Conservation (phyloP, 2,888 invertebrate genomes). For the Magallana nippona region DNA sequence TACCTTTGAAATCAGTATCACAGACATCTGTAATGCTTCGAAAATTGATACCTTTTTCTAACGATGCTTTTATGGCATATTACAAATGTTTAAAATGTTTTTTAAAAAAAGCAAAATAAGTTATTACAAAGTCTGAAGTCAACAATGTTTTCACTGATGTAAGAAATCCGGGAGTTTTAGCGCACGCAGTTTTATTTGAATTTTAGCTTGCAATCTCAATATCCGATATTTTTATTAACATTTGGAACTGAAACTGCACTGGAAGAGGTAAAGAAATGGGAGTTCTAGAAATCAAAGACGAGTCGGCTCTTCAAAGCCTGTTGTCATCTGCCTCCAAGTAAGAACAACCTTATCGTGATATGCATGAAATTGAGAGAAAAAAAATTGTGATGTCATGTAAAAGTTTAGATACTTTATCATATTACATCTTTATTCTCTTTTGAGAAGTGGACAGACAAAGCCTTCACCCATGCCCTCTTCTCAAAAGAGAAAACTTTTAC, state of each 20-base stretch:
- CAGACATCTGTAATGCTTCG: too few species aligned
- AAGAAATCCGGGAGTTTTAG: not conserved
- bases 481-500: too few species aligned
- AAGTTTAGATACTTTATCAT: too few species aligned
- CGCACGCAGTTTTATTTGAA: not conserved
- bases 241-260: not conserved
- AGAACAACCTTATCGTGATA: not conserved
- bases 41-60: too few species aligned
- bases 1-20: too few species aligned
- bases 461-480: too few species aligned
- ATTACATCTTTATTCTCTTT: too few species aligned
- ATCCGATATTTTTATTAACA: not conserved
- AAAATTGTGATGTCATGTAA: not conserved
- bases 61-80: too few species aligned
- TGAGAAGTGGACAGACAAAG: too few species aligned
- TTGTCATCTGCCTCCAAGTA: conserved; percentile 4
- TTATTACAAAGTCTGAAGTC: too few species aligned
- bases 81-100: too few species aligned
- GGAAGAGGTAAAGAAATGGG: not conserved
- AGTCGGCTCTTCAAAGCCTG: not conserved
- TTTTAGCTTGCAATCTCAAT: not conserved
- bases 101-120: too few species aligned
- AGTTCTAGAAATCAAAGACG: not conserved
- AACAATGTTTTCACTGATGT: not conserved
- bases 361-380: not conserved